These are phyloP conservation scores for Sinhomidia bicolor DNA, from an alignment of 2,888 invertebrate species.

Conservation along the genomic window DNA sequence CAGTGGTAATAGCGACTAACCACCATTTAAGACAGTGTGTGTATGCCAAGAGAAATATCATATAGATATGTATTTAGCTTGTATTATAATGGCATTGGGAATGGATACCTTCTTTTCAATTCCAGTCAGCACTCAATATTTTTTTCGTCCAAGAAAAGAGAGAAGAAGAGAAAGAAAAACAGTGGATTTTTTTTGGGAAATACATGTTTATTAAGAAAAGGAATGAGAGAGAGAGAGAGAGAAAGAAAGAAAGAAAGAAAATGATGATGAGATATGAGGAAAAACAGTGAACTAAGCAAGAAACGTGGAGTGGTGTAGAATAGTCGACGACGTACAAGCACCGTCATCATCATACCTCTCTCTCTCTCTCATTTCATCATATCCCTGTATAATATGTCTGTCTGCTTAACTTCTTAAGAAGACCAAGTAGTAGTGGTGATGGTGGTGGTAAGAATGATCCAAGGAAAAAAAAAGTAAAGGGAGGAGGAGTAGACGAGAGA, in stretches of 20 bases:
- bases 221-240: slow-evolving; percentile 24
- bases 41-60: neutral
- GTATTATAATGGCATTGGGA: neutral
- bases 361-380: slow-evolving; percentile 20
- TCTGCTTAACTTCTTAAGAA: slow-evolving; percentile 26
- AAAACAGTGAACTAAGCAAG: slow-evolving; percentile 59
- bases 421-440: neutral
- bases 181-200: slow-evolving; percentile 60
- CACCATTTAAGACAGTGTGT: slow-evolving; percentile 7
- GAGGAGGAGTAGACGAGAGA: slow-evolving; percentile 67
- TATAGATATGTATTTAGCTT: neutral
- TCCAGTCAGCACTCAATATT: slow-evolving; percentile 46
- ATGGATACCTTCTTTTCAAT: slow-evolving; percentile 42
- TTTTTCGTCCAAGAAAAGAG: slow-evolving; percentile 15
- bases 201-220: slow-evolving; percentile 62
- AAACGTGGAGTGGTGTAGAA: slow-evolving; percentile 61
- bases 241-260: neutral
- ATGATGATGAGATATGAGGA: slow-evolving; percentile 56
- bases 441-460: slow-evolving; percentile 41
- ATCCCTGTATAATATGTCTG: neutral
- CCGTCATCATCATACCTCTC: neutral
- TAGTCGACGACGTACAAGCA: neutral
- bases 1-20: slow-evolving; percentile 26
- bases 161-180: slow-evolving; percentile 44
- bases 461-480: slow-evolving; percentile 41